Percentiles rank a stretch among this genome's conserved stretches.
Conservation (phyloP, 2,888 invertebrate genomes). For the Dioctria rufipes region DNA sequence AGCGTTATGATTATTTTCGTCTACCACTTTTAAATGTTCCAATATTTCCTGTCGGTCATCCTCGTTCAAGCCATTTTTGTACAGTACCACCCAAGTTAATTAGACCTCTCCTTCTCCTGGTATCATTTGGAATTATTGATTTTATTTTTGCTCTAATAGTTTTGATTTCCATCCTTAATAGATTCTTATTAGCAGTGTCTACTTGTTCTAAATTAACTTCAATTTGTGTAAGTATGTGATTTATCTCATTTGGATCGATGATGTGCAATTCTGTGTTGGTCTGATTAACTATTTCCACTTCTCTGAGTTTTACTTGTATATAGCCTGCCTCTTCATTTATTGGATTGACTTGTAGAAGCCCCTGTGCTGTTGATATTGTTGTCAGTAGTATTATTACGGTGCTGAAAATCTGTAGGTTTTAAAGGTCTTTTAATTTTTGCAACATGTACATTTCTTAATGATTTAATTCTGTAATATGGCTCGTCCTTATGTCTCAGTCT, state of each 20-base stretch:
- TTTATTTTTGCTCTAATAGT: no score
- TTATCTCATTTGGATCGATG: neutral
- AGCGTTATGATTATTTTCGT: no score
- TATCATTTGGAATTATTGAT: no score
- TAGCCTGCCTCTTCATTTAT: neutral
- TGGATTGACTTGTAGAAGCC: slow-evolving; percentile 14
- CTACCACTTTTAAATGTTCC: no score
- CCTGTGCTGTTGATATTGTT: neutral
- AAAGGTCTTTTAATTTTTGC: neutral
- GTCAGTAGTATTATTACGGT: neutral
- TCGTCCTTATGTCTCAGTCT: slow-evolving; percentile 53
- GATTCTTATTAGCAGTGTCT: no score
- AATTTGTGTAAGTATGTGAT: slow-evolving; percentile 3
- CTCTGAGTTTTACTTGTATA: slow-evolving; percentile 16
- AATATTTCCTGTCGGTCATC: no score
- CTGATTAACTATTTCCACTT: slow-evolving; percentile 9
- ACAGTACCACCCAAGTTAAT: no score
- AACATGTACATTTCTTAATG: slow-evolving; percentile 3
- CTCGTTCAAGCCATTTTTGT: no score
- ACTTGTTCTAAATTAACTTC: no score
- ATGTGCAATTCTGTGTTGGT: neutral
- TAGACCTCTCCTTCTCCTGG: no score
- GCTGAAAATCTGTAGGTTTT: neutral
- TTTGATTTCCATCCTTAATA: no score
- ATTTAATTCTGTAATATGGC: neutral